These are phyloP conservation scores for Brachynemurus nebulosus DNA, from an alignment of 2,888 invertebrate species.

Conservation along the genomic window DNA sequence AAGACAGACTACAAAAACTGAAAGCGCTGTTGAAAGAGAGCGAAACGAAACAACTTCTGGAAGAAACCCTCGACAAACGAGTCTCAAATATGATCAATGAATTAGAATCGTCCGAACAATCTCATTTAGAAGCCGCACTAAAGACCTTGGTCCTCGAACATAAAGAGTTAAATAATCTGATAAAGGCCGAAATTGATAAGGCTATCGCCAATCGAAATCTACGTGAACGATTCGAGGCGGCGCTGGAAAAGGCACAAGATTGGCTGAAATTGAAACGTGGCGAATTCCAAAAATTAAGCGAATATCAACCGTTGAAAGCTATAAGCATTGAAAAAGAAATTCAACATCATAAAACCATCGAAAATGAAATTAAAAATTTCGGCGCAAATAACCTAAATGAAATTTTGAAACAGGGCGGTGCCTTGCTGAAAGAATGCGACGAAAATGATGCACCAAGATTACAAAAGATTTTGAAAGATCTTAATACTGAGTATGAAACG, in stretches of 20 bases:
- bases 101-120: slow-evolving; percentile 71
- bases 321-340: slow-evolving; percentile 73
- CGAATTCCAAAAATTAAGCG: slow-evolving; percentile 60
- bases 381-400: slow-evolving; percentile 60
- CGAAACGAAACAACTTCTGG: slow-evolving; percentile 67
- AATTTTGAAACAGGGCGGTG: slow-evolving; percentile 59
- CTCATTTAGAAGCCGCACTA: slow-evolving; percentile 59
- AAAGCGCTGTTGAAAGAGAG: slow-evolving; percentile 70
- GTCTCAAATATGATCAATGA: slow-evolving; percentile 73
- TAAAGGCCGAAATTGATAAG: slow-evolving; percentile 60
- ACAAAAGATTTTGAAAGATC: slow-evolving; percentile 50
- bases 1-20: slow-evolving; percentile 54
- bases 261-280: slow-evolving; percentile 69
- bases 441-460: slow-evolving; percentile 51
- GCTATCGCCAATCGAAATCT: slow-evolving; percentile 55
- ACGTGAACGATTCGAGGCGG: slow-evolving; percentile 61
- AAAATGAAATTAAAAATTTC: slow-evolving; percentile 63
- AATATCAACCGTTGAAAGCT: slow-evolving; percentile 65
- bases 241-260: slow-evolving; percentile 61
- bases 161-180: slow-evolving; percentile 51
- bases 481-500: slow-evolving; percentile 56
- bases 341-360: slow-evolving; percentile 56
- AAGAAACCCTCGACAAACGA: slow-evolving; percentile 71
- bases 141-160: slow-evolving; percentile 61
- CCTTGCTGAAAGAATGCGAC: slow-evolving; percentile 68